Base-by-base conservation (phyloP, 2,797 vertebrate genomes). In the Crocidura indochinensis region DNA sequence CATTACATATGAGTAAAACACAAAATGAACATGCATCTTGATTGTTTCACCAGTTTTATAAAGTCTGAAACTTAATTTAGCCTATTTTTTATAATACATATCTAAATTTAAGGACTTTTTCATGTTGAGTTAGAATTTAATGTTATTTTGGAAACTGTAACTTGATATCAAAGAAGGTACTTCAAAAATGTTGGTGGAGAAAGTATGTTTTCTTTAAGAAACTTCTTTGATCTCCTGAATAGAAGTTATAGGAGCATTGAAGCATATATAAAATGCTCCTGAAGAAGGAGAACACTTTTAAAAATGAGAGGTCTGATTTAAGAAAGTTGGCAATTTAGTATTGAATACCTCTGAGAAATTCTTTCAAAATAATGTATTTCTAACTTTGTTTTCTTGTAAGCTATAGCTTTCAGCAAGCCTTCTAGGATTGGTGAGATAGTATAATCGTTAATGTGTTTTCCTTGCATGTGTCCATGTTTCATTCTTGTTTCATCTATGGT, bases 141-240 rank as follows among this genome's bases (percentile, higher is more conserved):
- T 93, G 24, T 82, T 89, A 53, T 38, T 88, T 93, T 87, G 27
- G 47, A 91, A 95, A 12, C 67, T 85, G 94, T 96, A 84, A 90
- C 73, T 92, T 86, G 83, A 86, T 92, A 77, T 92, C 38, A 75
- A 92, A 67, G 5, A 72, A 72, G 85, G 17, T 88, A 74, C 51
- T 94, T 90, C 75, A 72, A 94, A 79, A 1, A 86, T 68, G 2
- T 38, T 38, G 38, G 38, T 38, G 38, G 38, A 38, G 38, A 38
- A 38, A 38, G 38, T 38, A 5, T 38, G 64, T 27, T 90, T 88
- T 87, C 74, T 84, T 76, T 6, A 73, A 71, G 14, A 44, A 38
- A 47, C 38, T 69, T 74, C 49, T 82, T 80, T 71, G 51, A 53
- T 19, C 83, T 62, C 46, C 81, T 82, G 12, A 26, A 17, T 1